Evolutionary conservation across 2,797 vertebrate species (phyloP).

Genomic region (Danio aesculapii): DNA sequence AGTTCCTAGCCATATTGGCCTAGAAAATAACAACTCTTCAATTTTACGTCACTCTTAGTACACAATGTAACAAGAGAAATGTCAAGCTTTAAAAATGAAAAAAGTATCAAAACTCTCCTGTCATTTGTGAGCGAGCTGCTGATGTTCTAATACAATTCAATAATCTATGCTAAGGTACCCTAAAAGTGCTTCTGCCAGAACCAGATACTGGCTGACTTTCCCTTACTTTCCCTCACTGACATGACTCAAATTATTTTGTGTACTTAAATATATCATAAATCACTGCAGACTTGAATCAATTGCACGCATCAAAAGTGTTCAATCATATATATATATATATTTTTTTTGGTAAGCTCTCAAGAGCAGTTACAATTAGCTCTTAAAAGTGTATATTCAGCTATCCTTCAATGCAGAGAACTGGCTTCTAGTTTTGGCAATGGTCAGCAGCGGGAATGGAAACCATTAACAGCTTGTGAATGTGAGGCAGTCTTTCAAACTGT

Average conservation of each 20-base stretch:
- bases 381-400: slow-evolving; percentile 14
- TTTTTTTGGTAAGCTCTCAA: background rate
- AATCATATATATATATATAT: too few relatives aligned
- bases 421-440: slow-evolving; percentile 32
- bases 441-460: slow-evolving; percentile 67
- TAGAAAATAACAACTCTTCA: too few relatives aligned
- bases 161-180: too few relatives aligned
- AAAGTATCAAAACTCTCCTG: too few relatives aligned
- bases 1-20: too few relatives aligned
- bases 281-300: background rate
- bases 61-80: too few relatives aligned
- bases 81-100: too few relatives aligned
- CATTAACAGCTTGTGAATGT: slow-evolving; percentile 77
- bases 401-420: slow-evolving; percentile 23
- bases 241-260: background rate
- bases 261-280: background rate
- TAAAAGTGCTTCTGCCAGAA: too few relatives aligned
- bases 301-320: background rate
- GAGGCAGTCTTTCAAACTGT: slow-evolving; percentile 64
- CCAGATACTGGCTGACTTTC: too few relatives aligned
- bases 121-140: too few relatives aligned
- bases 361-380: slow-evolving; percentile 1
- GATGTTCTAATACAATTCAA: too few relatives aligned
- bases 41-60: too few relatives aligned
- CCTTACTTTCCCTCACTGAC: background rate